Conservation (phyloP, 2,888 invertebrate genomes). For the Acanthoscelides obtectus region DNA sequence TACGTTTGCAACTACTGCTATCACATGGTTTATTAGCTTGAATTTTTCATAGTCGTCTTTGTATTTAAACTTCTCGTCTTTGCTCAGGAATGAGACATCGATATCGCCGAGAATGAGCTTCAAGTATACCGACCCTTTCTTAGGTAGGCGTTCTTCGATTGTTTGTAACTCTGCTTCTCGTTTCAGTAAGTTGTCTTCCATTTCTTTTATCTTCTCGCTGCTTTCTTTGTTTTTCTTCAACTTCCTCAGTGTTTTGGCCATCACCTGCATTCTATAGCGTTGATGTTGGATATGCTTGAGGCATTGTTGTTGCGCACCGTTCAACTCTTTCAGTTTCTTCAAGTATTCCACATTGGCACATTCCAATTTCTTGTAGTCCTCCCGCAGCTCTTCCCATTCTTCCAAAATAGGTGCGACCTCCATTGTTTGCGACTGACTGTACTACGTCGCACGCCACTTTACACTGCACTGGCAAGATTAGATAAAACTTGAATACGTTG, state of each 20-base stretch:
- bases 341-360: conserved; percentile 72
- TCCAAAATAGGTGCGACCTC: conserved; percentile 7
- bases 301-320: conserved; percentile 76
- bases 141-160: conserved; percentile 86
- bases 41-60: conserved; percentile 98
- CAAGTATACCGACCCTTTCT: conserved; percentile 81
- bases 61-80: conserved; percentile 84
- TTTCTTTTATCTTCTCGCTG: conserved; percentile 9
- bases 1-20: conserved; percentile 78
- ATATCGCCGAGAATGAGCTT: conserved; percentile 91
- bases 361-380: conserved; percentile 49
- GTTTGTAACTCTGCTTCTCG: conserved; percentile 80
- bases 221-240: conserved; percentile 5
- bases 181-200: conserved; percentile 59
- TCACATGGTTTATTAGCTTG: conserved; percentile 86
- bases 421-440: too few species aligned
- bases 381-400: conserved; percentile 30
- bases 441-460: background rate
- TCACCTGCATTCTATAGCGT: conserved; percentile 76
- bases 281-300: conserved; percentile 84
- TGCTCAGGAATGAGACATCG: conserved; percentile 92
- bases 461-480: background rate
- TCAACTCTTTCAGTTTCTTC: conserved; percentile 74
- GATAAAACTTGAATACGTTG: background rate
- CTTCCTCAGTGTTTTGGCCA: conserved; percentile 38